These are phyloP conservation scores for Solenodon paradoxus DNA, from an alignment of 2,113 vertebrate genomes.

Conservation along the genomic window DNA sequence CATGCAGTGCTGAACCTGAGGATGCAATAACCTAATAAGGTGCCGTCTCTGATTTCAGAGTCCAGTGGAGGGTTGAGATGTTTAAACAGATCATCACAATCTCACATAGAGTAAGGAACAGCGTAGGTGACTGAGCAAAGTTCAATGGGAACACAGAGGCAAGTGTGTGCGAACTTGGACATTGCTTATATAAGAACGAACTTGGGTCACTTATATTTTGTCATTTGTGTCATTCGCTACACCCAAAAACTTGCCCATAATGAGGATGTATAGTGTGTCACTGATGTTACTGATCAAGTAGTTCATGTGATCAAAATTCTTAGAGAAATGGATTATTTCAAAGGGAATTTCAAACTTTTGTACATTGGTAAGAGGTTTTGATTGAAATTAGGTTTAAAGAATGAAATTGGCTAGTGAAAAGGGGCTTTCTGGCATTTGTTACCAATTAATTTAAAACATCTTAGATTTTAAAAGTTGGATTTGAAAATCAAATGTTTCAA, in stretches of 20 bases:
- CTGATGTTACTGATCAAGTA: background rate
- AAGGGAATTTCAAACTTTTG: conserved; percentile 40
- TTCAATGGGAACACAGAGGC: background rate
- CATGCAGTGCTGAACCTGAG: background rate
- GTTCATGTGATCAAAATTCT: conserved; percentile 15
- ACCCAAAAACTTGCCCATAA: background rate
- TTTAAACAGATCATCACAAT: background rate
- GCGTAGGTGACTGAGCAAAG: background rate
- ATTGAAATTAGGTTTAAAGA: conserved; percentile 64
- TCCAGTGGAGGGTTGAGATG: background rate
- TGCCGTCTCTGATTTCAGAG: background rate
- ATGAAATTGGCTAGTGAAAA: conserved; percentile 66
- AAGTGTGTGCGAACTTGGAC: background rate
- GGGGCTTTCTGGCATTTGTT: conserved; percentile 57
- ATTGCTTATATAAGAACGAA: background rate
- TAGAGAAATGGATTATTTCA: conserved; percentile 4
- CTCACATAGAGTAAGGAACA: background rate
- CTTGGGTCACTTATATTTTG: background rate
- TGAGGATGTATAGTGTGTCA: background rate
- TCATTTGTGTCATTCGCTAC: background rate
- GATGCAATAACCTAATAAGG: background rate
- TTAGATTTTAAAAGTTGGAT: conserved; percentile 65
- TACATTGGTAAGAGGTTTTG: conserved; percentile 57
- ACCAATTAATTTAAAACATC: conserved; percentile 72
- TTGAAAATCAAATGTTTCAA: conserved; percentile 66